Percentiles rank a stretch among this genome's conserved stretches.
Evolutionary conservation across 2,113 vertebrate species (phyloP).

Genomic region (Apteryx owenii): DNA sequence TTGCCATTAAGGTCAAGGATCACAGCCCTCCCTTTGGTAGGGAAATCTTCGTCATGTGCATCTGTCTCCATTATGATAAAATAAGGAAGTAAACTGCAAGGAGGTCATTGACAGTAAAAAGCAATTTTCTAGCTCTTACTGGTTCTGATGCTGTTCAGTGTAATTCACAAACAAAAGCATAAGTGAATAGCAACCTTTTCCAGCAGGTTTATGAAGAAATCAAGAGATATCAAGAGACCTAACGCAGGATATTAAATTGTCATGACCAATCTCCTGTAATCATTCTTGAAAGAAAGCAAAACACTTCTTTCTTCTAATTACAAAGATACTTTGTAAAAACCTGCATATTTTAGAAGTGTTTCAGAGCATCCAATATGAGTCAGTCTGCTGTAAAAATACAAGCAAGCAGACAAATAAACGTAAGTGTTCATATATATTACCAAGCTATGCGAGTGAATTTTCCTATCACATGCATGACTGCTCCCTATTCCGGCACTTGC

Average conservation of each 20-base stretch:
- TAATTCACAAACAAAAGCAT: slow-evolving; percentile 67
- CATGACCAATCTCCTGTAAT: slow-evolving; percentile 43
- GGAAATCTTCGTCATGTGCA: slow-evolving; percentile 47
- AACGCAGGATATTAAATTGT: slow-evolving; percentile 54
- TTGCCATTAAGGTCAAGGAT: slow-evolving; percentile 56
- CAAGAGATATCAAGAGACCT: slow-evolving; percentile 23
- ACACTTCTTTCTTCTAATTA: slow-evolving; percentile 5
- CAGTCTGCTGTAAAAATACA: not conserved
- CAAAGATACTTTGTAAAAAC: slow-evolving; percentile 7
- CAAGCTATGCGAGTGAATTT: slow-evolving; percentile 27
- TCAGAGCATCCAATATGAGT: not conserved
- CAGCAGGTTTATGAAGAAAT: slow-evolving; percentile 18
- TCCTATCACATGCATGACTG: slow-evolving; percentile 60
- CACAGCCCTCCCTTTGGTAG: slow-evolving; percentile 14
- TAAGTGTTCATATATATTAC: slow-evolving; percentile 13
- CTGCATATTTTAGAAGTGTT: not conserved
- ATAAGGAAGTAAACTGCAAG: slow-evolving; percentile 55
- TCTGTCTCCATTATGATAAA: slow-evolving; percentile 64
- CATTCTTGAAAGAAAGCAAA: slow-evolving; percentile 56
- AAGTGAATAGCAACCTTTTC: slow-evolving; percentile 60
- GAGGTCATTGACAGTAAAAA: slow-evolving; percentile 64
- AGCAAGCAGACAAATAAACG: slow-evolving; percentile 44
- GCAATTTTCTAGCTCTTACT: slow-evolving; percentile 59
- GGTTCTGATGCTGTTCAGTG: slow-evolving; percentile 40
- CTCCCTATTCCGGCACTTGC: slow-evolving; percentile 30